Percentiles rank a stretch among this genome's conserved stretches.
Conservation (phyloP, 2,888 invertebrate species). For the Sipunculus nudus region DNA sequence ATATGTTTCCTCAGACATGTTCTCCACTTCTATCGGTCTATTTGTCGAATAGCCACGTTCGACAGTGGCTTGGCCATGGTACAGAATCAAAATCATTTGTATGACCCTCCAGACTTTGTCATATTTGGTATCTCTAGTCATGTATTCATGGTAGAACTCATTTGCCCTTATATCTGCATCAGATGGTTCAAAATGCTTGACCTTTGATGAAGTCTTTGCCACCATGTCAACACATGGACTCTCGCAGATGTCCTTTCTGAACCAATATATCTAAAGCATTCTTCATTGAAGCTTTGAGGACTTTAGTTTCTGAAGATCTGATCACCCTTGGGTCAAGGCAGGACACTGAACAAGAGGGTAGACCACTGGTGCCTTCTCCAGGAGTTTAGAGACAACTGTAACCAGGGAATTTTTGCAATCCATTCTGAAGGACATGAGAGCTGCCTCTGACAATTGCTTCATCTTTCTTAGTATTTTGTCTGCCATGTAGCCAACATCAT, state of each 20-base stretch:
- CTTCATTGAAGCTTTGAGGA: no score
- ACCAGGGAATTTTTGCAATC: constrained; percentile 5
- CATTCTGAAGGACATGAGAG: constrained; percentile 5
- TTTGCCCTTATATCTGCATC: constrained; percentile 7
- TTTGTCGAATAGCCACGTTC: background rate
- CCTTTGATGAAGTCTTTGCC: no score
- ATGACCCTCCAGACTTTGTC: constrained; percentile 15
- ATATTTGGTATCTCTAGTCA: background rate
- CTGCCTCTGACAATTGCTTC: no score
- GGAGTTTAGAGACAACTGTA: constrained; percentile 7
- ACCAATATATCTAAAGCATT: no score
- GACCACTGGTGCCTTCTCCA: constrained; percentile 15
- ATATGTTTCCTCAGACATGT: background rate
- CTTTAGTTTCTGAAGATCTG: no score
- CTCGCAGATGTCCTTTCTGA: no score
- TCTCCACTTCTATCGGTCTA: background rate
- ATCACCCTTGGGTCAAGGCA: constrained; percentile 5
- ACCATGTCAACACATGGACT: no score
- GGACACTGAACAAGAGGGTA: constrained; percentile 11
- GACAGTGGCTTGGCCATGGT: background rate
- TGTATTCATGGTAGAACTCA: constrained; percentile 4
- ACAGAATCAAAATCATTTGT: background rate
- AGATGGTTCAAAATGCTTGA: constrained; percentile 6
- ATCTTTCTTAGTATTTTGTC: no score
- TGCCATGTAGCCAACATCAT: constrained; percentile 22